Conservation (phyloP, 2,113 vertebrate species). For the Lathamus discolor region DNA sequence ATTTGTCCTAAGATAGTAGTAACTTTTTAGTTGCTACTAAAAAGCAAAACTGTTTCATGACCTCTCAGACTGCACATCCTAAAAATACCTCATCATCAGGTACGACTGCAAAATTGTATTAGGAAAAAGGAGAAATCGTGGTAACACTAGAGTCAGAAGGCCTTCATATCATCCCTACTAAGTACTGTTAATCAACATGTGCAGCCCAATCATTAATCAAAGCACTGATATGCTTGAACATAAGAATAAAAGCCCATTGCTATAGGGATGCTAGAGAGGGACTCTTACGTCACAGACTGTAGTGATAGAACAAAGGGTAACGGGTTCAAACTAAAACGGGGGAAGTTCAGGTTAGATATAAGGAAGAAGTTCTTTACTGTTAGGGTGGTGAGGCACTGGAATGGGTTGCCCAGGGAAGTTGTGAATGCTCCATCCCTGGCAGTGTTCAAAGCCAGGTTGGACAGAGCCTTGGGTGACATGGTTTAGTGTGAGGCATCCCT, state of each 20-base stretch:
- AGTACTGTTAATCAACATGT: background rate
- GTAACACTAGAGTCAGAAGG: background rate
- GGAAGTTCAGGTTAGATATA: background rate
- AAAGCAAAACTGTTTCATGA: background rate
- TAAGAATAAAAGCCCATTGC: background rate
- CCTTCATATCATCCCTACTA: background rate
- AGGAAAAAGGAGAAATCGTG: background rate
- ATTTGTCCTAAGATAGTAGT: background rate
- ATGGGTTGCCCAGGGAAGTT: background rate
- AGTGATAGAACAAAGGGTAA: background rate
- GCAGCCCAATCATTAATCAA: background rate
- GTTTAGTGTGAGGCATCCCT: background rate
- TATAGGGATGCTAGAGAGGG: background rate
- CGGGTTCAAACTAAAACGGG: background rate
- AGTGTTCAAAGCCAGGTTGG: background rate
- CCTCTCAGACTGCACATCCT: background rate
- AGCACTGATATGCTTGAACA: background rate
- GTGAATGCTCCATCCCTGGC: background rate
- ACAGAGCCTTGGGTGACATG: background rate
- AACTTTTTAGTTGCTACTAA: background rate
- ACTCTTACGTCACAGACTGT: background rate
- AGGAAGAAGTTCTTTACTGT: background rate
- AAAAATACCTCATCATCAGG: background rate
- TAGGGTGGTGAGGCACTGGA: background rate
- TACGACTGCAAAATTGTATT: background rate